phyloP scores from a whole-genome alignment of 2,888 invertebrate genomes.

The Thymelicus acteon region DNA sequence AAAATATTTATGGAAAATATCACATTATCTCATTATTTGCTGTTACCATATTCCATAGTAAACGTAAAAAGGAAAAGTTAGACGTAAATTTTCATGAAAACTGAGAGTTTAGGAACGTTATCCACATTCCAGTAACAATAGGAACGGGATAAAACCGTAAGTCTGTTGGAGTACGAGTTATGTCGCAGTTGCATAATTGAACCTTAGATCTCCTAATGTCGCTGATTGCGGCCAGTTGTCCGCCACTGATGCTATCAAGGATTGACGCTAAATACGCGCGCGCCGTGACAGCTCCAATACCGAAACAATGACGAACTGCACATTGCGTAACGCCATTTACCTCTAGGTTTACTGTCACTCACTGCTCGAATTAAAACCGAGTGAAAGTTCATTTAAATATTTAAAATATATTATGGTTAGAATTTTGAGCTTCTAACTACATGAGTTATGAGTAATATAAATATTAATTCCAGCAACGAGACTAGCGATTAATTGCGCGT shows the following conservation, averaged over 20 bases:
- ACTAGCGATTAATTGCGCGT: conserved; percentile 54
- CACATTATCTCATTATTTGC: too few relatives aligned
- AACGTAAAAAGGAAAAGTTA: not conserved
- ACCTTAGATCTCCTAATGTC: conserved; percentile 68
- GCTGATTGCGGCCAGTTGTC: conserved; percentile 61
- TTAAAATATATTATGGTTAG: conserved; percentile 39
- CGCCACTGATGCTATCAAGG: conserved; percentile 76
- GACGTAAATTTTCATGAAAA: not conserved
- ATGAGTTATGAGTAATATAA: not conserved
- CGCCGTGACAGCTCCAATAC: conserved; percentile 79
- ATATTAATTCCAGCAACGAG: conserved; percentile 6
- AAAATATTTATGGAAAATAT: too few relatives aligned
- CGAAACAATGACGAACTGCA: conserved; percentile 78
- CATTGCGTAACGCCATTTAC: conserved; percentile 75
- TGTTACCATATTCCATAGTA: too few relatives aligned
- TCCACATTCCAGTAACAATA: conserved; percentile 13
- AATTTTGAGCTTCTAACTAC: conserved; percentile 23
- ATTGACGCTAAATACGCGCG: conserved; percentile 82
- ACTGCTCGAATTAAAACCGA: conserved; percentile 55
- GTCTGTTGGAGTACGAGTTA: conserved; percentile 7
- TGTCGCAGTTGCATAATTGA: conserved; percentile 65
- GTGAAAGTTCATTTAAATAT: conserved; percentile 56
- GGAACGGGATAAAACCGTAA: conserved; percentile 11
- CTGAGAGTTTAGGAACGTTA: not conserved
- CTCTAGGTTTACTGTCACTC: conserved; percentile 67